Evolutionary conservation across 2,113 vertebrate genomes (phyloP).

Genomic region (Phoenicopterus ruber): DNA sequence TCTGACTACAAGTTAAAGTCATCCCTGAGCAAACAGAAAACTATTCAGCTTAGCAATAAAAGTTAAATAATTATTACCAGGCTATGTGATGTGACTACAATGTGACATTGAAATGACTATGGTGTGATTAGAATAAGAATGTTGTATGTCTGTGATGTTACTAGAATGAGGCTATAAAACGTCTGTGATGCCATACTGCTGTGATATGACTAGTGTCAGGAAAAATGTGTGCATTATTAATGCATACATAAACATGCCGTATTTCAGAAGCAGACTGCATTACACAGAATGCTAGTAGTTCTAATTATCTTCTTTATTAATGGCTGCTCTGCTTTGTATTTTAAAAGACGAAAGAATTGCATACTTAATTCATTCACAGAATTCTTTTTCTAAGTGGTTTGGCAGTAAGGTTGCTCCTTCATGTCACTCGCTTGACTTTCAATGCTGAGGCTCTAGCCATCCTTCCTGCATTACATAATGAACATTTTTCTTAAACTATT

Average conservation of each 20-base stretch:
- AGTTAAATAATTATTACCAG: slow-evolving; percentile 75
- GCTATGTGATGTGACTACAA: slow-evolving; percentile 66
- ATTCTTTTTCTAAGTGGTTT: slow-evolving; percentile 13
- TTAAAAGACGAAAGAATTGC: slow-evolving; percentile 20
- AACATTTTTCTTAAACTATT: slow-evolving; percentile 54
- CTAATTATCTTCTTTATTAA: slow-evolving; percentile 64
- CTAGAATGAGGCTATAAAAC: slow-evolving; percentile 60
- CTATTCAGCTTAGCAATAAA: slow-evolving; percentile 66
- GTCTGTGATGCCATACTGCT: slow-evolving; percentile 40
- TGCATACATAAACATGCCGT: slow-evolving; percentile 47
- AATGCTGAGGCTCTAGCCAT: slow-evolving; percentile 4
- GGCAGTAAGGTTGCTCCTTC: slow-evolving; percentile 27
- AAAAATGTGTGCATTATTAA: slow-evolving; percentile 65
- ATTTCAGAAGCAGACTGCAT: slow-evolving; percentile 43
- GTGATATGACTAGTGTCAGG: slow-evolving; percentile 55
- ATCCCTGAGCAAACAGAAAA: slow-evolving; percentile 71
- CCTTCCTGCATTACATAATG: slow-evolving; percentile 39
- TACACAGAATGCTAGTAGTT: slow-evolving; percentile 24
- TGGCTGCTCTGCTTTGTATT: slow-evolving; percentile 42
- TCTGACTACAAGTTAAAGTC: slow-evolving; percentile 63
- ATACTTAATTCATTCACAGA: slow-evolving; percentile 39
- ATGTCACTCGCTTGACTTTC: slow-evolving; percentile 45
- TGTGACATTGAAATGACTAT: slow-evolving; percentile 72
- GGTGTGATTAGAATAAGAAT: slow-evolving; percentile 71
- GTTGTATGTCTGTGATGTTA: slow-evolving; percentile 28